Evolutionary conservation across 2,888 invertebrate genomes (phyloP).

Genomic region (Cepaea hortensis): DNA sequence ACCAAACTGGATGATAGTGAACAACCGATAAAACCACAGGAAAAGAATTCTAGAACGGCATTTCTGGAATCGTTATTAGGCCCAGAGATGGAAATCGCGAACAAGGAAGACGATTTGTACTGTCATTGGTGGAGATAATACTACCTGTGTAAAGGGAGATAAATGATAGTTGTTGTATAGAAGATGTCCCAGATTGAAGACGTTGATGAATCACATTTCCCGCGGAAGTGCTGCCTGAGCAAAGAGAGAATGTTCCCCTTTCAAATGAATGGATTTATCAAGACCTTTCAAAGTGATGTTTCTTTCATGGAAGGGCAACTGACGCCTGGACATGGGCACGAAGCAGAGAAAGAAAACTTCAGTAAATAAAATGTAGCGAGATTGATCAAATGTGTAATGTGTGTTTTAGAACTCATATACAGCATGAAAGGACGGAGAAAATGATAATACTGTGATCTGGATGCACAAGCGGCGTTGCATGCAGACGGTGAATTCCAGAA

Average conservation of each 20-base stretch:
- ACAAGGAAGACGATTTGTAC: constrained; percentile 22
- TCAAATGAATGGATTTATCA: neutral
- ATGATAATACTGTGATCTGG: no score
- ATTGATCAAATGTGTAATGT: no score
- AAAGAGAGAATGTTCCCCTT: neutral
- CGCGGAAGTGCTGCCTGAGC: neutral
- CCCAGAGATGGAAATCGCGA: neutral
- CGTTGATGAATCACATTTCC: constrained; percentile 24
- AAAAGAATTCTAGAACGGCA: neutral
- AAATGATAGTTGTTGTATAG: constrained; percentile 13
- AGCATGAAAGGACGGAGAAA: no score
- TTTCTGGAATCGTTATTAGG: neutral
- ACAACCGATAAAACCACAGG: neutral
- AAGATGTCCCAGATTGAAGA: neutral
- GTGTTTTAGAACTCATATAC: no score
- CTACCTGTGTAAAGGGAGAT: constrained; percentile 15
- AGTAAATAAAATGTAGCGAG: no score
- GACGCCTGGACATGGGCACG: no score
- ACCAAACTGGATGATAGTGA: neutral
- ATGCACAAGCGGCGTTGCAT: no score
- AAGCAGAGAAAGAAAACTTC: no score
- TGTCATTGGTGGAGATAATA: constrained; percentile 5
- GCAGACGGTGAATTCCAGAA: neutral
- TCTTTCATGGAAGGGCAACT: no score
- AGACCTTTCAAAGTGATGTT: neutral